These are phyloP conservation scores for Sebastes baramenuke DNA, from an alignment of 2,797 vertebrate species.

Conservation along the genomic window DNA sequence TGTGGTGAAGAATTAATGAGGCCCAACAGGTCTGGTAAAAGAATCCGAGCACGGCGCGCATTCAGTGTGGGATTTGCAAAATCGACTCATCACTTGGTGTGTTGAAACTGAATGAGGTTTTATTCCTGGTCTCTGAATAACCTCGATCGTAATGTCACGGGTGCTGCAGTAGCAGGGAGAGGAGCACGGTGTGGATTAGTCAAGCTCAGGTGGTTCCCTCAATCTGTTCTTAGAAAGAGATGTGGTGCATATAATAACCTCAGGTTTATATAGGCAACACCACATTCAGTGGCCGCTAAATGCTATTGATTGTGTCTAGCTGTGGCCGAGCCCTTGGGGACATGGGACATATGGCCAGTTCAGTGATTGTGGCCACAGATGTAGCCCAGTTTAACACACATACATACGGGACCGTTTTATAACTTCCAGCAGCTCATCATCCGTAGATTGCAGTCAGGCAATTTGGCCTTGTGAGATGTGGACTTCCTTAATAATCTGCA, in stretches of 20 bases:
- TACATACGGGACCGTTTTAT: constrained; percentile 29
- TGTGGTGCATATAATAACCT: constrained; percentile 16
- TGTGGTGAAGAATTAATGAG: constrained; percentile 48
- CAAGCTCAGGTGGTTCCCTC: constrained; percentile 38
- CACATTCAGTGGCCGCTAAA: constrained; percentile 30
- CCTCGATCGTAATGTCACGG: constrained; percentile 41
- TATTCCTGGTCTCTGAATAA: constrained; percentile 50
- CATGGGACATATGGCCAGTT: constrained; percentile 48
- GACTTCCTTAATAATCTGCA: constrained; percentile 37
- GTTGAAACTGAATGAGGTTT: constrained; percentile 53
- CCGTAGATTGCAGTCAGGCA: neutral
- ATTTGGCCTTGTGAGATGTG: constrained; percentile 22
- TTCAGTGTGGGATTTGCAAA: constrained; percentile 49
- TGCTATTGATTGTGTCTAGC: constrained; percentile 62
- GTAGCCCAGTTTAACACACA: constrained; percentile 43
- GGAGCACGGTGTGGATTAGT: constrained; percentile 42
- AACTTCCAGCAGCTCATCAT: constrained; percentile 12
- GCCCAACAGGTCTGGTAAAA: constrained; percentile 37
- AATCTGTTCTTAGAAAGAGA: constrained; percentile 25
- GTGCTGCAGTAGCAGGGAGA: constrained; percentile 11
- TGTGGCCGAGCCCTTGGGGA: constrained; percentile 44
- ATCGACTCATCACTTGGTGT: constrained; percentile 25
- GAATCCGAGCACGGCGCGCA: constrained; percentile 17
- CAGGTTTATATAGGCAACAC: constrained; percentile 27
- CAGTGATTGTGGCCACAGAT: constrained; percentile 46